A percentile compares a stretch with the other conserved stretches of the same genome.
Evolutionary conservation across 1,140 invertebrate genomes (phyloP).

Genomic region (Medauroidea extradentata): DNA sequence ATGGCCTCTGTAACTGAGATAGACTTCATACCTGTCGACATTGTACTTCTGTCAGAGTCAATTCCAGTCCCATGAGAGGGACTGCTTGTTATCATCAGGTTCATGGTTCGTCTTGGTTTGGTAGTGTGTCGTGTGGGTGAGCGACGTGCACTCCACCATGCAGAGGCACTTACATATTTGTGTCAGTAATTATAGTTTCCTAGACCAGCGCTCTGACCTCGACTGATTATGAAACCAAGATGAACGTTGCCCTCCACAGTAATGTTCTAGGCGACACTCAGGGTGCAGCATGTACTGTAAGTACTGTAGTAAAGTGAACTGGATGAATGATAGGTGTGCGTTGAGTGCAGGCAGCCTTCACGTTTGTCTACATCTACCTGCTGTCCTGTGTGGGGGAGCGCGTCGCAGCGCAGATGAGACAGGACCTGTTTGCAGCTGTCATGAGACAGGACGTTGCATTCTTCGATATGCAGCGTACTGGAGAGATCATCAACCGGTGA

Average conservation of each 20-base stretch:
- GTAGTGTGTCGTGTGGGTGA: too few relatives aligned
- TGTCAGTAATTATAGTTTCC: background rate
- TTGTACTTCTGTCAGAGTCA: too few relatives aligned
- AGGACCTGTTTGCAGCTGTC: constrained; percentile 77
- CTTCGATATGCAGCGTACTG: constrained; percentile 85
- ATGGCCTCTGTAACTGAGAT: too few relatives aligned
- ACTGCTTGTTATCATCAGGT: too few relatives aligned
- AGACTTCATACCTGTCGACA: too few relatives aligned
- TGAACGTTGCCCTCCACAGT: constrained; percentile 3
- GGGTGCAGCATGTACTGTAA: constrained; percentile 7
- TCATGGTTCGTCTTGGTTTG: too few relatives aligned
- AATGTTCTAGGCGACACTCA: background rate
- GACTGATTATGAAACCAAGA: constrained; percentile 11
- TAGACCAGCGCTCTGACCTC: background rate
- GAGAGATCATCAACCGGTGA: constrained; percentile 83
- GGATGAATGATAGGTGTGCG: constrained; percentile 9
- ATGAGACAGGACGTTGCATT: constrained; percentile 85
- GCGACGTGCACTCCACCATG: too few relatives aligned
- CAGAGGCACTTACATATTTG: background rate
- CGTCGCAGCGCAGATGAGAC: constrained; percentile 73
- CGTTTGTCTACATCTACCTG: constrained; percentile 84
- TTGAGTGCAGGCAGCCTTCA: constrained; percentile 69
- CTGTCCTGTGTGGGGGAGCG: constrained; percentile 82
- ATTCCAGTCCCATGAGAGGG: too few relatives aligned
- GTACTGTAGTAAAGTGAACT: background rate